Evolutionary conservation across 2,797 vertebrate species (phyloP).

Genomic region (Sylvia borin): DNA sequence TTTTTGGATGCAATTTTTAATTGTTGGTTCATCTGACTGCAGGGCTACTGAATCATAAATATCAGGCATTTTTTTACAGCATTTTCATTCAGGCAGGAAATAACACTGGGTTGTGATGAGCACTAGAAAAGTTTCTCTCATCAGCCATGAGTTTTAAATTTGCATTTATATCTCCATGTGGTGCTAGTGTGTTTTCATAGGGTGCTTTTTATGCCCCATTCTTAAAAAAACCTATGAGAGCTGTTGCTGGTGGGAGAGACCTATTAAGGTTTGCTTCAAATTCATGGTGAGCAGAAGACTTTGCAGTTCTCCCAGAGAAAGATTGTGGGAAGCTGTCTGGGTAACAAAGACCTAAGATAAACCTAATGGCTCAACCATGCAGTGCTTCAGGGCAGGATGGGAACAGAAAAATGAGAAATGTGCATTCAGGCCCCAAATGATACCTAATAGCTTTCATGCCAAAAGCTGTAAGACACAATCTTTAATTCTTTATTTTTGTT

Average conservation of each 20-base stretch:
- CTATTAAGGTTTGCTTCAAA: not conserved
- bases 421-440: not conserved
- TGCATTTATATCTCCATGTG: not conserved
- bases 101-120: not conserved
- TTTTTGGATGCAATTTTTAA: not conserved
- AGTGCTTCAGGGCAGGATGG: not conserved
- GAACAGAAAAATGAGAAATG: not conserved
- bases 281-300: not conserved
- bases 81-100: not conserved
- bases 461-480: constrained; percentile 19
- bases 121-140: not conserved
- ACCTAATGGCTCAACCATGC: not conserved
- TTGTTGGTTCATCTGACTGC: not conserved
- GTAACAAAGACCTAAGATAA: constrained; percentile 41
- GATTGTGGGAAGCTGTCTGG: not conserved
- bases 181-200: not conserved
- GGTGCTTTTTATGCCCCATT: not conserved
- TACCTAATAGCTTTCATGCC: constrained; percentile 1
- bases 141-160: not conserved
- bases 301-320: not conserved
- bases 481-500: constrained; percentile 31
- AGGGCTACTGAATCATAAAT: not conserved
- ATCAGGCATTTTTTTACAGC: not conserved
- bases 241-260: not conserved
- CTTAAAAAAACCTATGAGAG: not conserved